Percentiles rank a stretch among this genome's conserved stretches.
These are phyloP conservation scores for Petaurus breviceps DNA, from an alignment of 2,113 vertebrate genomes.

Conservation along the genomic window DNA sequence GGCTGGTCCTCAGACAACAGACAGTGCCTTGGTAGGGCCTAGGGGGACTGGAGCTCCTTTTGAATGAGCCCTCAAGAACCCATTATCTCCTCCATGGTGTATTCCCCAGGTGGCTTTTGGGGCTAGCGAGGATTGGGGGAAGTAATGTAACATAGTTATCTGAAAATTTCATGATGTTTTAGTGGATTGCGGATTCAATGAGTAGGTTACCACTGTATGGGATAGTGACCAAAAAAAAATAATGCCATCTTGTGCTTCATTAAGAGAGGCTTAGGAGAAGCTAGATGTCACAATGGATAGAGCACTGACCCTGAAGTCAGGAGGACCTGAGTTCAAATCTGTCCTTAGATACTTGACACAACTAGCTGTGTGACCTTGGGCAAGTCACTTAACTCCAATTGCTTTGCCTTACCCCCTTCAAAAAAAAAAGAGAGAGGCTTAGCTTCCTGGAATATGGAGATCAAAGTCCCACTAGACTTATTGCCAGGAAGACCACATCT, in stretches of 20 bases:
- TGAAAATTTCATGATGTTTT: neutral
- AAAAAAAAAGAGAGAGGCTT: too few relatives aligned
- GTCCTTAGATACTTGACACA: too few relatives aligned
- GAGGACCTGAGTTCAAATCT: too few relatives aligned
- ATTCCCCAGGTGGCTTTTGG: neutral
- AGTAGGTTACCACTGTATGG: neutral
- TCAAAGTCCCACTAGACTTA: neutral
- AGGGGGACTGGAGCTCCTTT: neutral
- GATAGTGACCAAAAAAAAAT: neutral
- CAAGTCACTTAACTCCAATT: too few relatives aligned
- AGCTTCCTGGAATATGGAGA: neutral
- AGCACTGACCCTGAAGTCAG: too few relatives aligned
- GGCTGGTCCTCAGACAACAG: neutral
- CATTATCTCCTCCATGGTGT: neutral
- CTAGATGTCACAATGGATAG: too few relatives aligned
- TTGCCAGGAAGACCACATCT: neutral
- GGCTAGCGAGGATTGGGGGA: neutral
- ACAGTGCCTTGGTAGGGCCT: neutral
- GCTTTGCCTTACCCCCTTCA: too few relatives aligned
- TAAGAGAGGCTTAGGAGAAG: neutral
- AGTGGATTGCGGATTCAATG: neutral
- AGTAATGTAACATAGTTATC: neutral
- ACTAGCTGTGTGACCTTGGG: too few relatives aligned
- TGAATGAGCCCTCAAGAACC: neutral
- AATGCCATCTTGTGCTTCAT: neutral